Evolutionary conservation across 2,113 vertebrate species (phyloP).

Genomic region (Patagioenas fasciata): DNA sequence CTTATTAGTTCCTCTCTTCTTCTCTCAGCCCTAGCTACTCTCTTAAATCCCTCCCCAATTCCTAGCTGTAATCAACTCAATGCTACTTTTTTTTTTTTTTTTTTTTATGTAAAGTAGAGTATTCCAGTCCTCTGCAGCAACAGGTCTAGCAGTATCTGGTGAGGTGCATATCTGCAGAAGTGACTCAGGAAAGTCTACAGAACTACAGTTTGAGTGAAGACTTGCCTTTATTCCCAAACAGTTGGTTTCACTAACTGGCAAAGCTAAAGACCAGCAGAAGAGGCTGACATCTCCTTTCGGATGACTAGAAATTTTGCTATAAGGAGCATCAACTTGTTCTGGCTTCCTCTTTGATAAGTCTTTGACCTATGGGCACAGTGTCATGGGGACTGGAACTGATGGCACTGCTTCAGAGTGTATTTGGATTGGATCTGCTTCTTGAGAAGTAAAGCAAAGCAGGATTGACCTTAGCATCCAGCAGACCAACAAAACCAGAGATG

Average conservation of each 20-base stretch:
- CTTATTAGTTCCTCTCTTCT: not conserved
- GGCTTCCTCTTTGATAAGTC: not conserved
- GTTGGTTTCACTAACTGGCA: not conserved
- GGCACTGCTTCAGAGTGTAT: not conserved
- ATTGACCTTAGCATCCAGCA: not conserved
- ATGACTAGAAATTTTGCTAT: not conserved
- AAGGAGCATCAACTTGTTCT: not conserved
- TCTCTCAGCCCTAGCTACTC: not conserved
- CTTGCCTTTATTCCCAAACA: not conserved
- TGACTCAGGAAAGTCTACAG: not conserved
- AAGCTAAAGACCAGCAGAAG: not conserved
- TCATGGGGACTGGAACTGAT: not conserved
- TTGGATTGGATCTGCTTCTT: not conserved
- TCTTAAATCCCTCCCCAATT: not conserved
- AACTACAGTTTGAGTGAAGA: not conserved
- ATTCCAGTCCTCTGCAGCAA: not conserved
- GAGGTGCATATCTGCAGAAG: not conserved
- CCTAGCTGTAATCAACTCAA: not conserved
- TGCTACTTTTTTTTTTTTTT: not conserved
- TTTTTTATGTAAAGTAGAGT: no score
- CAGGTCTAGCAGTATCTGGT: not conserved
- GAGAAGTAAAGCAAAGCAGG: not conserved
- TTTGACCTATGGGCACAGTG: not conserved
- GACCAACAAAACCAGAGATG: not conserved
- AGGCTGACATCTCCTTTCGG: not conserved